A percentile compares a stretch with the other conserved stretches of the same genome.
Conservation (phyloP, 2,113 vertebrate genomes). For the Dipodomys merriami region DNA sequence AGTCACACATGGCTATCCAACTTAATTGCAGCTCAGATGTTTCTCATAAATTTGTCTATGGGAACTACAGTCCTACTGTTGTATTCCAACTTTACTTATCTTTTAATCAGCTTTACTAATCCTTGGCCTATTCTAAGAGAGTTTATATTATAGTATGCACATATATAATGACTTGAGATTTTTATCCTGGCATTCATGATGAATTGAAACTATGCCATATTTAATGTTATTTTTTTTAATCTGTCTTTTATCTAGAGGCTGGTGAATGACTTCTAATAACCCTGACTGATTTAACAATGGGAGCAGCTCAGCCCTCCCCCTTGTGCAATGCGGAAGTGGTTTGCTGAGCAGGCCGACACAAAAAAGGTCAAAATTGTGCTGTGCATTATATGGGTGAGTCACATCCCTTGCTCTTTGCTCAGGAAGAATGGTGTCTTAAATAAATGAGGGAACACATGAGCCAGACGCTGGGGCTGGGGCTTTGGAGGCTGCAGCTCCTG, state of each 20-base stretch:
- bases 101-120: constrained; percentile 46
- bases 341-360: constrained; percentile 81
- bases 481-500: constrained; percentile 9
- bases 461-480: background rate
- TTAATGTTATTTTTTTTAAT: constrained; percentile 4
- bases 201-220: constrained; percentile 33
- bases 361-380: constrained; percentile 79
- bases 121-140: background rate
- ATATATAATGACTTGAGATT: background rate
- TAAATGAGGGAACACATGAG: constrained; percentile 39
- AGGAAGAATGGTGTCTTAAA: constrained; percentile 61
- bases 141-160: constrained; percentile 29
- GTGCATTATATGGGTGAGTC: constrained; percentile 81
- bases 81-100: constrained; percentile 16
- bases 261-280: constrained; percentile 84
- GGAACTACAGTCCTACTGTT: background rate
- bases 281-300: constrained; percentile 77
- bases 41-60: constrained; percentile 15
- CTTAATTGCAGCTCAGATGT: background rate
- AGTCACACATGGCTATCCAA: background rate
- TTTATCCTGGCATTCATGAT: constrained; percentile 8
- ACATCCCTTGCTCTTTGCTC: constrained; percentile 77
- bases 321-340: constrained; percentile 86
- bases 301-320: constrained; percentile 69
- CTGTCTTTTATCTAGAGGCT: constrained; percentile 60